Conservation (phyloP, 2,113 vertebrate genomes). For the Limanda limanda region DNA sequence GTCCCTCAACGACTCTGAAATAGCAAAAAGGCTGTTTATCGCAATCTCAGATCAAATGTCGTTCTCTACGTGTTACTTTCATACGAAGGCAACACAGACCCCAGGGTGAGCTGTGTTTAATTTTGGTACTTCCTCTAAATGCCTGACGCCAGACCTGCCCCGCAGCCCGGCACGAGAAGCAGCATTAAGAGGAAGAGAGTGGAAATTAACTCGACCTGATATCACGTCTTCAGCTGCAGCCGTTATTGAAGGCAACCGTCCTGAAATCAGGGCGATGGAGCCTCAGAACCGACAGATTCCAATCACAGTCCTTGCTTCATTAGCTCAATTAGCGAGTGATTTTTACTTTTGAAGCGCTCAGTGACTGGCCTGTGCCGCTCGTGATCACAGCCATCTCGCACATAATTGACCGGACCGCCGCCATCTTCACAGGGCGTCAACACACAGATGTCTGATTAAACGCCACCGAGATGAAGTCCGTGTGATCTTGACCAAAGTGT, state of each 20-base stretch:
- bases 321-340: constrained; percentile 65
- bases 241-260: constrained; percentile 19
- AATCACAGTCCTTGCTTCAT: constrained; percentile 57
- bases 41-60: constrained; percentile 70
- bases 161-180: constrained; percentile 28
- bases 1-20: constrained; percentile 58
- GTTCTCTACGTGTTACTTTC: constrained; percentile 17
- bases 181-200: constrained; percentile 26
- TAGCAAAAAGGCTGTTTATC: constrained; percentile 71
- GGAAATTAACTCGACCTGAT: constrained; percentile 27
- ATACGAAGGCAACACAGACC: constrained; percentile 36
- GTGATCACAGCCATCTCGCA: constrained; percentile 64
- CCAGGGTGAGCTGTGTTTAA: constrained; percentile 51
- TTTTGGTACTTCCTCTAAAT: constrained; percentile 72
- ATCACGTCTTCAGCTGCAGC: constrained; percentile 32
- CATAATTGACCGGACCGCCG: constrained; percentile 75
- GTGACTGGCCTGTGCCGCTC: constrained; percentile 69
- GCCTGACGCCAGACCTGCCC: constrained; percentile 24
- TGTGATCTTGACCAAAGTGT: constrained; percentile 73
- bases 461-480: constrained; percentile 58
- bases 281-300: constrained; percentile 39
- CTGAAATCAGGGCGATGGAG: constrained; percentile 52
- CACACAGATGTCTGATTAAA: constrained; percentile 78
- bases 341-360: constrained; percentile 64
- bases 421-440: constrained; percentile 68